Base-by-base conservation (phyloP, 2,797 vertebrate species). In the Lepilemur ruficaudatus region DNA sequence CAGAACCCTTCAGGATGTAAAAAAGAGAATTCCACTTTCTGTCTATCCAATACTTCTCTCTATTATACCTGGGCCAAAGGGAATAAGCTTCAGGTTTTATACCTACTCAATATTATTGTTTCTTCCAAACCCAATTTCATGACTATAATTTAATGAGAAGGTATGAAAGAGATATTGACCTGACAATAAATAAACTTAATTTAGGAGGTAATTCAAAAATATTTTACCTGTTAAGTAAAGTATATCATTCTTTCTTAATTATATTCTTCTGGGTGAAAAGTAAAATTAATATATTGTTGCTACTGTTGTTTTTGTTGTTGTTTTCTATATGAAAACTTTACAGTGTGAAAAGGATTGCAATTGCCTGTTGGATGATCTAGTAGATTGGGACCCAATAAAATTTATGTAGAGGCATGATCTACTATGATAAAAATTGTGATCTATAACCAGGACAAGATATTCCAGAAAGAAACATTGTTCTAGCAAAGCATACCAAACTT, bases 161-260 rank as follows among this genome's bases (percentile, higher is more conserved):
- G 4, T 84, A 9, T 93, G 67, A 92, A 69, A 61, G 23, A 67
- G 22, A 61, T 69, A 87, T 3, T 92, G 22, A 3, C 1, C 18
- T 85, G 41, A 15, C 63, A 90, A 89, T 38, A 96, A 96, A 75
- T 84, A 91, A 91, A 94, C 9, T 1, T 65, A 88, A 30, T 52
- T 87, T 84, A 59, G 30, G 12, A 85, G 30, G 2, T 59, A 87
- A 84, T 87, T 87, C 12, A 67, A 88, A 92, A 91, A 48, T 78
- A 72, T 57, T 84, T 81, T 63, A 72, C 7, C 5, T 52, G 2
- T 48, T 25, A 72, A 69, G 1, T 55, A 2, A 78, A 67, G 7
- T 59, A 30, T 81, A 35, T 52, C 22, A 48, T 76, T 80, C 2
- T 79, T 92, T n/a, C n/a, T 72, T 89, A 41, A 92, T 91, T 92